Evolutionary conservation across 2,113 vertebrate genomes (phyloP), one percentile per base, ranked within the genome.

Genomic region (Ailurus styani): DNA sequence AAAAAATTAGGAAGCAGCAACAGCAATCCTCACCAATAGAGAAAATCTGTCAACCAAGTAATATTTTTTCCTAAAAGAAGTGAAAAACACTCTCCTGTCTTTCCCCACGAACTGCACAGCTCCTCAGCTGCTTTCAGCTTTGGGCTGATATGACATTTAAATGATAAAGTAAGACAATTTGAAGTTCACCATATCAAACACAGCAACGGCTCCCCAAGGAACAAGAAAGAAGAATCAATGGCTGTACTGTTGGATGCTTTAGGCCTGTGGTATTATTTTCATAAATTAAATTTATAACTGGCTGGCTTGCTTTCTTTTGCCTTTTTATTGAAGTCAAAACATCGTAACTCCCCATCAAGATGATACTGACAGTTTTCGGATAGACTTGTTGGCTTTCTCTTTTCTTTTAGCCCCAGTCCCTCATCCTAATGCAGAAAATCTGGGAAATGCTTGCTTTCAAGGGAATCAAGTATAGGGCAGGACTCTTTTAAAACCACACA

Each of bases 211-310:
- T 98, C 98, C 95, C 78, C 72, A 34, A 96, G 90, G 96, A 98
- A 97, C 62, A 47, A 93, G 86, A 95, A 95, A 73, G 73, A 95
- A 93, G 89, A 98, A 98, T 98, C 96, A 98, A 96, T 91, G 97
- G 92, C 47, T 96, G 23, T 62, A 50, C 40, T 91, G 47, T 82
- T 95, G 92, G 93, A 98, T 64, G 83, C 21, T 95, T 95, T 79
- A 97, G 88, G 92, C 34, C 29, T 64, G 25, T 23, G 23, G 77
- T 86, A 97, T 1, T 97, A 97, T 89, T 98, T 98, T 52, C 78
- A 70, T 88, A 94, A 98, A 95, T 98, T 98, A 98, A 98, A 98
- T 98, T 96, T 97, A 87, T 97, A 98, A 96, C 70, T n/a, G 62
- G 45, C 50, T 96, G 83, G 50, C 83, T 96, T 18, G 0, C 54